Percentiles rank a stretch among this genome's conserved stretches.
Evolutionary conservation across 1,140 invertebrate genomes (phyloP).

Genomic region (Uloborus diversus): DNA sequence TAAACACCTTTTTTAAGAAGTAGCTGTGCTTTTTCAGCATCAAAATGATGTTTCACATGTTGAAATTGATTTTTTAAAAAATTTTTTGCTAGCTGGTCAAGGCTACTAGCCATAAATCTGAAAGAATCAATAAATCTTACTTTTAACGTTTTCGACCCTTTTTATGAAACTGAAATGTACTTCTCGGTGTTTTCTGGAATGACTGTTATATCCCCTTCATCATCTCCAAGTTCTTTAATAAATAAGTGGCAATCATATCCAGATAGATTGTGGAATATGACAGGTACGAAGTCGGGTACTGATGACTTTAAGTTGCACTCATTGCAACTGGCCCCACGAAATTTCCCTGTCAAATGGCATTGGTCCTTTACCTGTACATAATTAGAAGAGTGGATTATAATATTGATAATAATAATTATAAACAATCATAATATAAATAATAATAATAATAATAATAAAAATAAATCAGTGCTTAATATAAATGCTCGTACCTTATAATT

Average conservation of each 20-base stretch:
- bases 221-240: neutral
- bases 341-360: neutral
- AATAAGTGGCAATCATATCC: neutral
- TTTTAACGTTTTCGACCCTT: neutral
- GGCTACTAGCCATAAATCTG: constrained; percentile 56
- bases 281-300: neutral
- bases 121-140: constrained; percentile 60
- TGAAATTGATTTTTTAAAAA: neutral
- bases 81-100: neutral
- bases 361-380: no score
- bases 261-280: neutral
- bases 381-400: no score
- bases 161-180: neutral
- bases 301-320: neutral
- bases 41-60: neutral
- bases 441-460: no score
- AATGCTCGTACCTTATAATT: no score
- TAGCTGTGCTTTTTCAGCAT: neutral
- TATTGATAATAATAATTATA: no score
- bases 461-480: no score
- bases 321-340: neutral
- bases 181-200: neutral
- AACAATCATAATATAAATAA: no score
- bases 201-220: neutral
- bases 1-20: neutral